Conservation (phyloP, 2,888 invertebrate species). For the Leptinotarsa haldemani region DNA sequence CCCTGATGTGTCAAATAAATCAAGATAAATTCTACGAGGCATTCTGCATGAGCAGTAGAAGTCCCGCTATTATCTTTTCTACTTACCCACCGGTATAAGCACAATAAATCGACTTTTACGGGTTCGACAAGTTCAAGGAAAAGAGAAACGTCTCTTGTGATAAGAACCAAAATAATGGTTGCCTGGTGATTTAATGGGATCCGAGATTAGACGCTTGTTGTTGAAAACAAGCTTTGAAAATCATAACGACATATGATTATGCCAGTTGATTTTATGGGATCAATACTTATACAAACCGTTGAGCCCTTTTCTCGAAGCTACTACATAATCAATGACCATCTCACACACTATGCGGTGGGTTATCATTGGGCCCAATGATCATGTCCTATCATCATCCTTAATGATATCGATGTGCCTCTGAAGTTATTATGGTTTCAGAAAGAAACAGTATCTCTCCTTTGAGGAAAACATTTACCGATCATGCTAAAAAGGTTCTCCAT, state of each 20-base stretch:
- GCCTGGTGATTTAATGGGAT: constrained; percentile 29
- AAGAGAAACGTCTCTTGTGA: neutral
- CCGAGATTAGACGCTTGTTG: constrained; percentile 17
- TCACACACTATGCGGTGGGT: no score
- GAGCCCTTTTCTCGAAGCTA: no score
- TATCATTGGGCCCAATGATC: no score
- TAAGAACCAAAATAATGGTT: constrained; percentile 42
- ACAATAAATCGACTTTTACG: neutral
- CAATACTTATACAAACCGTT: no score
- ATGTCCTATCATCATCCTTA: no score
- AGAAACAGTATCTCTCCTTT: no score
- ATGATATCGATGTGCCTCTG: no score
- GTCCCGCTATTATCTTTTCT: constrained; percentile 12
- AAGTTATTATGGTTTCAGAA: no score
- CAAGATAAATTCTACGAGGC: constrained; percentile 2
- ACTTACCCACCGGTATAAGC: neutral
- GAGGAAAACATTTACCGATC: no score
- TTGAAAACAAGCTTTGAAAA: neutral
- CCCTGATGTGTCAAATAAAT: constrained; percentile 15
- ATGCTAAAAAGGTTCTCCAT: no score
- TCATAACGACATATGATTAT: no score
- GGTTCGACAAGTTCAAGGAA: neutral
- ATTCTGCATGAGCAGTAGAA: constrained; percentile 12
- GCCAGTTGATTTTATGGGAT: neutral
- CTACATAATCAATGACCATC: no score